Percentiles rank a stretch among this genome's conserved stretches.
These are phyloP conservation scores for Elephas maximus DNA, from an alignment of 2,113 vertebrate species.

Conservation along the genomic window DNA sequence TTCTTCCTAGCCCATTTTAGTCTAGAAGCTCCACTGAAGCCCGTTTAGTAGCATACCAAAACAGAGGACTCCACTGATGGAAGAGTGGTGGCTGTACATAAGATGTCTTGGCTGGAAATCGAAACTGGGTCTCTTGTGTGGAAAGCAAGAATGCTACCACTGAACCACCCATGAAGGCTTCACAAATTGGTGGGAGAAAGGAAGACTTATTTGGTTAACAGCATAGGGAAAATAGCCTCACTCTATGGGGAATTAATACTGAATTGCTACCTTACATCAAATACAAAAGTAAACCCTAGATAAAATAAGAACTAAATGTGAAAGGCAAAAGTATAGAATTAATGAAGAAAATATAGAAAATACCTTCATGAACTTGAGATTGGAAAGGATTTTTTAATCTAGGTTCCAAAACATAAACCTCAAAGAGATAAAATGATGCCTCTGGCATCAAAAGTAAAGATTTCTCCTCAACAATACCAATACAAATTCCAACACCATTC, in stretches of 20 bases:
- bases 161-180: background rate
- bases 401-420: background rate
- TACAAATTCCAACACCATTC: no score
- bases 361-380: background rate
- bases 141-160: no score
- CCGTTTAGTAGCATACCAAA: no score
- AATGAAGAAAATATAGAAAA: background rate
- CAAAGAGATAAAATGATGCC: background rate
- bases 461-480: no score
- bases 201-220: background rate
- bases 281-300: background rate
- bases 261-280: background rate
- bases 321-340: slow-evolving; percentile 30
- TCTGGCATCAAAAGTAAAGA: background rate
- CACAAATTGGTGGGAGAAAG: background rate
- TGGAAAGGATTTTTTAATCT: background rate
- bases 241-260: background rate
- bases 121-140: no score
- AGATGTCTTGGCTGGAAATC: no score
- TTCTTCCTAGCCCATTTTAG: no score
- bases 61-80: no score
- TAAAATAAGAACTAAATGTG: slow-evolving; percentile 46
- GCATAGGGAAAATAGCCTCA: background rate
- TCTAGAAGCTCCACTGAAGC: no score
- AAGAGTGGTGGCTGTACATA: no score